Percentiles rank a stretch among this genome's conserved stretches.
These are phyloP conservation scores for Actinernus sp. DNA, from an alignment of 92 coral and sea anemone genomes.

Conservation along the genomic window DNA sequence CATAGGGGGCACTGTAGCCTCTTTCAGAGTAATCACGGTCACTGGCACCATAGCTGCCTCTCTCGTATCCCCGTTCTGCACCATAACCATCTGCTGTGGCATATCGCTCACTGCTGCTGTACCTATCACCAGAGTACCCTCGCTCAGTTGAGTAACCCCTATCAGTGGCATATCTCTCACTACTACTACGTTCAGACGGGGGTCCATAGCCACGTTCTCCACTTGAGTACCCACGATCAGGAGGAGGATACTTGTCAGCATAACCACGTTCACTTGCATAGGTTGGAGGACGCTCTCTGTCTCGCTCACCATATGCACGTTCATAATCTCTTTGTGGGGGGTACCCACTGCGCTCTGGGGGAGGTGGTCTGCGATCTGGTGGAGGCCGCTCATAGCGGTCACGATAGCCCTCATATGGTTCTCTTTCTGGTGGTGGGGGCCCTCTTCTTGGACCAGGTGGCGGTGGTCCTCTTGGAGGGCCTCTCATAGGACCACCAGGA, in stretches of 20 bases:
- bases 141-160: constrained; percentile 53
- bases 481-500: constrained; percentile 61
- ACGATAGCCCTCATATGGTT: constrained; percentile 22
- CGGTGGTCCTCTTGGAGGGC: constrained; percentile 81
- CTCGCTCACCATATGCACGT: constrained; percentile 69
- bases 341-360: constrained; percentile 54
- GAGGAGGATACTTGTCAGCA: constrained; percentile 81
- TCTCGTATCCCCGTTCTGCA: constrained; percentile 52
- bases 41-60: constrained; percentile 62
- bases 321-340: constrained; percentile 73
- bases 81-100: constrained; percentile 60
- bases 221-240: constrained; percentile 74
- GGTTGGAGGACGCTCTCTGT: constrained; percentile 59
- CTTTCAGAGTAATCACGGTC: constrained; percentile 65
- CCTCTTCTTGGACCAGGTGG: constrained; percentile 68
- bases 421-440: constrained; percentile 59
- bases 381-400: constrained; percentile 84
- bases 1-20: constrained; percentile 57
- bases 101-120: constrained; percentile 52
- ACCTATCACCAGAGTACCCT: constrained; percentile 25
- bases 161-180: constrained; percentile 50
- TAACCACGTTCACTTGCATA: constrained; percentile 67
- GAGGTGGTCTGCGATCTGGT: constrained; percentile 72
- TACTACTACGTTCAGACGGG: constrained; percentile 61
- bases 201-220: constrained; percentile 83